Conservation (phyloP, 1,140 invertebrate species). For the Tribolium madens region DNA sequence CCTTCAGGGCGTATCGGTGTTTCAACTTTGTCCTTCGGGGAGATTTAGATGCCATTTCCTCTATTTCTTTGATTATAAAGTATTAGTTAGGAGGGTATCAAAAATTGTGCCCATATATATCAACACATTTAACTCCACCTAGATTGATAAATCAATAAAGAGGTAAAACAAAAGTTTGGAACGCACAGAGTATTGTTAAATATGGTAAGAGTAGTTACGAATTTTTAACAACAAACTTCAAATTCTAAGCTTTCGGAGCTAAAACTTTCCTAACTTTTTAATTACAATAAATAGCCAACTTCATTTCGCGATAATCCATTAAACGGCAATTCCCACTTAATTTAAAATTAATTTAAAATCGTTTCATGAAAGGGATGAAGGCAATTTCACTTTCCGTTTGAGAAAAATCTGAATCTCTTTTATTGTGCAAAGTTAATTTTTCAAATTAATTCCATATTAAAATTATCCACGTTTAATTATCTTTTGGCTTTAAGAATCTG, state of each 20-base stretch:
- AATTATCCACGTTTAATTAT: not conserved
- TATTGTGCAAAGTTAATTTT: not conserved
- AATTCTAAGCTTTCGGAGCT: not conserved
- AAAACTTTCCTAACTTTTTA: slow-evolving; percentile 10
- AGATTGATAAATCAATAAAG: slow-evolving; percentile 8
- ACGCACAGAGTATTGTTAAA: not conserved
- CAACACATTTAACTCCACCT: not conserved
- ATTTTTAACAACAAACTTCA: not conserved
- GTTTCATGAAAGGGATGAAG: slow-evolving; percentile 10
- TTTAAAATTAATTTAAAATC: slow-evolving; percentile 34
- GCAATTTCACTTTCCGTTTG: slow-evolving; percentile 1
- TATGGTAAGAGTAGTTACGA: not conserved
- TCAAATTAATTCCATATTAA: not conserved
- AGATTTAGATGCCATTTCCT: slow-evolving; percentile 34
- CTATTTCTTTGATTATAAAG: slow-evolving; percentile 35
- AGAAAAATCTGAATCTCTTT: slow-evolving; percentile 3
- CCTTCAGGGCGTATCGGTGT: slow-evolving; percentile 44
- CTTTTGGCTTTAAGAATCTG: not conserved
- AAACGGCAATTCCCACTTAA: slow-evolving; percentile 23
- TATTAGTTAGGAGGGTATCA: slow-evolving; percentile 9
- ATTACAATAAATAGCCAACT: slow-evolving; percentile 36
- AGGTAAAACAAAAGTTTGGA: not conserved
- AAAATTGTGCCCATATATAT: not conserved
- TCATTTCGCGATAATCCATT: slow-evolving; percentile 18
- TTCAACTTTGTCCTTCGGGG: slow-evolving; percentile 37